Evolutionary conservation across 1,140 invertebrate genomes (phyloP).

Genomic region (Leptinotarsa undecemlineata): DNA sequence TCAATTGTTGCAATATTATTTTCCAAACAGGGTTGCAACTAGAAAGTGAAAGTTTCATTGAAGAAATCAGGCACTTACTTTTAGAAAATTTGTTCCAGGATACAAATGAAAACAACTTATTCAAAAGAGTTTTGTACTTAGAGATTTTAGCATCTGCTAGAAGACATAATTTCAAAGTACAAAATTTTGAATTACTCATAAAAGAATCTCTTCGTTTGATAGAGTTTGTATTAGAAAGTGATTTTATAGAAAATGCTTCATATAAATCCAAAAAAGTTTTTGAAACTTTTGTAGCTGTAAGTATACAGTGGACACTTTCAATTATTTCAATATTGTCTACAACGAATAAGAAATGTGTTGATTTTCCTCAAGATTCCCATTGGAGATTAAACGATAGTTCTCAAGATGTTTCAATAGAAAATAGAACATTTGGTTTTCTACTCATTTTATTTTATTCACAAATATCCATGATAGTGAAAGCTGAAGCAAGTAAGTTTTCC

Average conservation of each 20-base stretch:
- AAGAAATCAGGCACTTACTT: neutral
- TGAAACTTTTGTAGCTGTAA: constrained; percentile 41
- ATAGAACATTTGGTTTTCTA: too few relatives aligned
- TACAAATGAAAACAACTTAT: constrained; percentile 1
- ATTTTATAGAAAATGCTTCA: constrained; percentile 2
- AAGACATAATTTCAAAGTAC: constrained; percentile 21
- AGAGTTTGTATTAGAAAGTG: constrained; percentile 12
- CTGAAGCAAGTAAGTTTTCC: too few relatives aligned
- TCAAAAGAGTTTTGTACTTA: constrained; percentile 24
- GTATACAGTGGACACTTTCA: constrained; percentile 12
- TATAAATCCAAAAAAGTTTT: constrained; percentile 32
- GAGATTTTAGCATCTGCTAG: constrained; percentile 25
- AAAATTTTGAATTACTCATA: constrained; percentile 15
- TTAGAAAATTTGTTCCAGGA: neutral
- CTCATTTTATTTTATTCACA: too few relatives aligned
- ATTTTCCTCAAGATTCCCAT: too few relatives aligned
- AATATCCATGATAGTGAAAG: too few relatives aligned
- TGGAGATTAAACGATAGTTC: too few relatives aligned
- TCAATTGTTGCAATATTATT: constrained; percentile 16
- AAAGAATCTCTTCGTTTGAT: constrained; percentile 2
- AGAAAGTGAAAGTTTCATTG: neutral
- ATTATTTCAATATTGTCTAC: too few relatives aligned
- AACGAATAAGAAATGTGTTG: too few relatives aligned
- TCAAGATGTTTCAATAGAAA: too few relatives aligned
- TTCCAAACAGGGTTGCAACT: neutral